A percentile compares a stretch with the other conserved stretches of the same genome.
phyloP scores from a whole-genome alignment of 2,888 invertebrate species.

The Chrysopilus asiliformis region DNA sequence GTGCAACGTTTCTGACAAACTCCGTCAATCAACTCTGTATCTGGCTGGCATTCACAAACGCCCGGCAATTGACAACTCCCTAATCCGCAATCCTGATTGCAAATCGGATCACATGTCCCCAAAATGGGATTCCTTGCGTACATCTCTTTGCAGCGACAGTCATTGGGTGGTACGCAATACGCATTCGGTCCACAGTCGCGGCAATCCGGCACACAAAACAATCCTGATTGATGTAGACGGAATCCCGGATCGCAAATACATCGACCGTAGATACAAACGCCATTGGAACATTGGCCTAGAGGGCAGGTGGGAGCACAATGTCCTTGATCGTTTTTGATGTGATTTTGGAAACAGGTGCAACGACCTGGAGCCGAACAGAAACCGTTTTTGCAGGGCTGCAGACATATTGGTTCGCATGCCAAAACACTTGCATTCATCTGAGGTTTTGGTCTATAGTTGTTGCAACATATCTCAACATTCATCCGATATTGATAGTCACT shows the following conservation, averaged over 20 bases:
- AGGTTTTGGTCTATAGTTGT: too few relatives aligned
- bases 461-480: too few relatives aligned
- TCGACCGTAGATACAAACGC: conserved; percentile 30
- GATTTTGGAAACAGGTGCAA: conserved; percentile 27
- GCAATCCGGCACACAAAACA: conserved; percentile 37
- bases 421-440: too few relatives aligned
- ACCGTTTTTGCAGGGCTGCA: conserved; percentile 29
- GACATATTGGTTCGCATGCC: conserved; percentile 27
- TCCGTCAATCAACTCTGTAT: conserved; percentile 29
- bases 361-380: conserved; percentile 27
- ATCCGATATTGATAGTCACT: too few relatives aligned
- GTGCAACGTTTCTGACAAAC: conserved; percentile 7
- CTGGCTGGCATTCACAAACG: conserved; percentile 45
- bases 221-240: conserved; percentile 13
- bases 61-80: conserved; percentile 26
- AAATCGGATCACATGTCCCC: background rate
- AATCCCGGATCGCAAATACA: conserved; percentile 31
- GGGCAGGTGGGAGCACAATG: conserved; percentile 32
- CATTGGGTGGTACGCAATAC: conserved; percentile 38
- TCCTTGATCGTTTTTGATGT: conserved; percentile 26
- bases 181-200: conserved; percentile 37
- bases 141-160: conserved; percentile 26
- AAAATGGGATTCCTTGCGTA: conserved; percentile 18
- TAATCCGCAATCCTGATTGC: background rate
- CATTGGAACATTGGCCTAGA: conserved; percentile 30